phyloP scores from a whole-genome alignment of 2,113 vertebrate genomes.

The Seriola aureovittata region DNA sequence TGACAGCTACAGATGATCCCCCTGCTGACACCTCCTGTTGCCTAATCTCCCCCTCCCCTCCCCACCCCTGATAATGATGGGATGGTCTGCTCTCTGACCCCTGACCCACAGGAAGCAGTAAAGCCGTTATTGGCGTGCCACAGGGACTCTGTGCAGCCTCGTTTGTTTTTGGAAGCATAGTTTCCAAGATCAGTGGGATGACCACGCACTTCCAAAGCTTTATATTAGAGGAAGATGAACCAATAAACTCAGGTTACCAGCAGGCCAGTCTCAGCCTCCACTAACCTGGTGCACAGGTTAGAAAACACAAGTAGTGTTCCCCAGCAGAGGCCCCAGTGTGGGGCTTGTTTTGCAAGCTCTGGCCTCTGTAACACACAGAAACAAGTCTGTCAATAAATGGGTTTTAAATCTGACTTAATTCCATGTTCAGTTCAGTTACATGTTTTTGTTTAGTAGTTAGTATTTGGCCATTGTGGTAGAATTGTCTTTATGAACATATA shows the following conservation, averaged over 20 bases:
- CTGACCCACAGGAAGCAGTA: conserved; percentile 70
- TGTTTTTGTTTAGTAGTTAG: too few relatives aligned
- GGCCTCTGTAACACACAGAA: conserved; percentile 1
- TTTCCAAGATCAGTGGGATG: conserved; percentile 35
- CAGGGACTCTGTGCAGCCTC: conserved; percentile 1
- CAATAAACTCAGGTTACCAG: conserved; percentile 27
- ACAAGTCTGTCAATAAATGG: not conserved
- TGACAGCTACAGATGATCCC: conserved; percentile 39
- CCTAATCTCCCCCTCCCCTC: conserved; percentile 23
- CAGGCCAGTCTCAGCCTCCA: not conserved
- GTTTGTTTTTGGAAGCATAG: conserved; percentile 57
- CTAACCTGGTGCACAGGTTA: not conserved
- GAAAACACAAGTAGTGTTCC: not conserved
- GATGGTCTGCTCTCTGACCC: conserved; percentile 49
- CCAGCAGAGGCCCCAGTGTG: conserved; percentile 3
- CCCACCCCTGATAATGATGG: conserved; percentile 3
- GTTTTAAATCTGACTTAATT: not conserved
- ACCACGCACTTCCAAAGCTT: not conserved
- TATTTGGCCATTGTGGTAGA: too few relatives aligned
- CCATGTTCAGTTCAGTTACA: too few relatives aligned
- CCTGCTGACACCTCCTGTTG: conserved; percentile 35
- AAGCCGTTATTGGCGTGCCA: conserved; percentile 59
- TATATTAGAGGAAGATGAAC: conserved; percentile 21
- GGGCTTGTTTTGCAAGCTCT: conserved; percentile 21
- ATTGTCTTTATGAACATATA: too few relatives aligned